phyloP scores from a whole-genome alignment of 2,888 invertebrate genomes.

The Euplexia lucipara region DNA sequence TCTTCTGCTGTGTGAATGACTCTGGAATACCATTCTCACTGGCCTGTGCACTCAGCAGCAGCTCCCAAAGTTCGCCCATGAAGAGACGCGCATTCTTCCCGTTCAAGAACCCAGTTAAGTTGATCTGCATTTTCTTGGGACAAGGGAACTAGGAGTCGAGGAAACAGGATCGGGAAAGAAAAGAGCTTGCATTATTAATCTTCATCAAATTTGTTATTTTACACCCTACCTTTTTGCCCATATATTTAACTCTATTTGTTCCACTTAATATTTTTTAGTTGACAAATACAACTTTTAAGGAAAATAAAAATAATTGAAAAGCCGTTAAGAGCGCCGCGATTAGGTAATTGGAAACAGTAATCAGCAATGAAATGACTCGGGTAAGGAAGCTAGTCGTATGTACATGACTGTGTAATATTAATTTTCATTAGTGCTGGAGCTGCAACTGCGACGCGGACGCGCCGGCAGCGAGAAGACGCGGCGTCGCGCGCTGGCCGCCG shows the following conservation, averaged over 20 bases:
- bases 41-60: conserved; percentile 98
- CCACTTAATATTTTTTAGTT: conserved; percentile 50
- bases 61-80: conserved; percentile 99
- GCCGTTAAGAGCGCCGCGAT: conserved; percentile 80
- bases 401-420: conserved; percentile 75
- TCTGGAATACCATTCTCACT: conserved; percentile 99
- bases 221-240: conserved; percentile 69
- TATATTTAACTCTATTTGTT: conserved; percentile 40
- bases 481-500: conserved; percentile 66
- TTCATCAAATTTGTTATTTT: conserved; percentile 59
- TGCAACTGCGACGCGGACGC: conserved; percentile 59
- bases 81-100: conserved; percentile 99
- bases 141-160: conserved; percentile 95
- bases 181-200: conserved; percentile 77
- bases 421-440: conserved; percentile 70
- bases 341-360: conserved; percentile 27
- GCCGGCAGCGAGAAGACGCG: conserved; percentile 60
- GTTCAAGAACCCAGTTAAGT: conserved; percentile 99
- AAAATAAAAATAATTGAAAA: conserved; percentile 72
- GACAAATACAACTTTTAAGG: conserved; percentile 55
- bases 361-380: conserved; percentile 83
- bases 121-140: conserved; percentile 99
- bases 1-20: conserved; percentile 98
- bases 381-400: conserved; percentile 83
- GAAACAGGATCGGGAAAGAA: conserved; percentile 85